Conservation (phyloP, 2,888 invertebrate genomes). For the Orgyia antiqua region DNA sequence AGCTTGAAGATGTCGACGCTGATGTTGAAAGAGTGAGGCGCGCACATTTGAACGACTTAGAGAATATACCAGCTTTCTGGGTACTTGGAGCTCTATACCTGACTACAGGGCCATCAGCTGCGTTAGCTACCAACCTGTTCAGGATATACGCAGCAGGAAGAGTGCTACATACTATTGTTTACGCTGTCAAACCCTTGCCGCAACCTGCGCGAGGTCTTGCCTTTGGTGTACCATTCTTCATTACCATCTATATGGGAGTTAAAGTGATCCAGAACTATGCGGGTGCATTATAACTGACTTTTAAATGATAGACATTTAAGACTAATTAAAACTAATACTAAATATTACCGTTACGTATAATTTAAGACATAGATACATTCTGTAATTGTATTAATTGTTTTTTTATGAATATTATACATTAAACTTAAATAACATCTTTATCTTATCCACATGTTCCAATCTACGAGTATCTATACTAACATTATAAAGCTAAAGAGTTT, state of each 20-base stretch:
- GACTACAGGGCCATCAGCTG: conserved; percentile 67
- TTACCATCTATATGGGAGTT: conserved; percentile 51
- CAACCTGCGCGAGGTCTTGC: conserved; percentile 66
- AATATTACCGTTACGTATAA: no score
- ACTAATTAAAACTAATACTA: not conserved
- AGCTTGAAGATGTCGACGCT: conserved; percentile 48
- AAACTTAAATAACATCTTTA: no score
- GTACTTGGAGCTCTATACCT: conserved; percentile 76
- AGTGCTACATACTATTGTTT: conserved; percentile 80
- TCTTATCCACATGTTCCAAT: no score
- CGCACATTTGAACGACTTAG: conserved; percentile 84
- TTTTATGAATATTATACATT: no score
- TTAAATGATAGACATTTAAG: no score
- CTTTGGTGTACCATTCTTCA: conserved; percentile 39
- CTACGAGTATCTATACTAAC: no score
- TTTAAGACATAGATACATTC: no score
- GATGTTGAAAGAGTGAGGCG: conserved; percentile 62
- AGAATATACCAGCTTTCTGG: conserved; percentile 83
- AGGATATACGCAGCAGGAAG: conserved; percentile 72
- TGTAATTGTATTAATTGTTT: no score
- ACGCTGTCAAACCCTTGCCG: conserved; percentile 78
- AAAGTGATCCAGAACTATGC: conserved; percentile 23
- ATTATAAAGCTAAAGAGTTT: no score
- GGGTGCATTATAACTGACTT: not conserved
- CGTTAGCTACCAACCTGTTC: conserved; percentile 41